These are phyloP conservation scores for Bos javanicus DNA, from an alignment of 2,113 vertebrate genomes.

Conservation along the genomic window DNA sequence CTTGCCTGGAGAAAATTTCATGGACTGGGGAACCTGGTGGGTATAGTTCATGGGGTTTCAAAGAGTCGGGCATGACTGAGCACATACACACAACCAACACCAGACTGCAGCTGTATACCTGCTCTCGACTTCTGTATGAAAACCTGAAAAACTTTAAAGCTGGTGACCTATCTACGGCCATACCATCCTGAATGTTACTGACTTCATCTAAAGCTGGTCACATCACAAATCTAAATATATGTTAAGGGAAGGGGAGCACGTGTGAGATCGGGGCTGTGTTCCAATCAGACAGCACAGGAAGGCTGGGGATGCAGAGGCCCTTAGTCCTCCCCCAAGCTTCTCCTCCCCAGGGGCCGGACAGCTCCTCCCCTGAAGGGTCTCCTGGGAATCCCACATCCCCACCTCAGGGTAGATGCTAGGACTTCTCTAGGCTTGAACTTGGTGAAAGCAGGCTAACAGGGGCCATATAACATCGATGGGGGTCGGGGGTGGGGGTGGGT, in stretches of 20 bases:
- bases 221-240: not conserved
- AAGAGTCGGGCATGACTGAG: not conserved
- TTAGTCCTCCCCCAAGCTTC: not conserved
- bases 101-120: accelerated
- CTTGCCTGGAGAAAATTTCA: not conserved
- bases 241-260: not conserved
- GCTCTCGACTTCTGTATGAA: not conserved
- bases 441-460: not conserved
- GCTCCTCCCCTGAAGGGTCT: not conserved
- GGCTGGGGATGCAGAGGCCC: not conserved
- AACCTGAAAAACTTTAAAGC: not conserved
- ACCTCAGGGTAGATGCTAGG: not conserved
- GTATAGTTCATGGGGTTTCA: not conserved
- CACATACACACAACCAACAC: not conserved
- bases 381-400: not conserved
- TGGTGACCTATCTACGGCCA: not conserved
- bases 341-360: not conserved
- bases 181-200: not conserved
- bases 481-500: accelerated
- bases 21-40: not conserved
- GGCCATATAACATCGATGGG: accelerated
- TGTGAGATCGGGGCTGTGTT: not conserved
- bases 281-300: not conserved
- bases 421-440: not conserved
- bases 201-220: not conserved